Evolutionary conservation across 2,888 invertebrate genomes (phyloP).

Genomic region (Branchipolynoe longqiensis): DNA sequence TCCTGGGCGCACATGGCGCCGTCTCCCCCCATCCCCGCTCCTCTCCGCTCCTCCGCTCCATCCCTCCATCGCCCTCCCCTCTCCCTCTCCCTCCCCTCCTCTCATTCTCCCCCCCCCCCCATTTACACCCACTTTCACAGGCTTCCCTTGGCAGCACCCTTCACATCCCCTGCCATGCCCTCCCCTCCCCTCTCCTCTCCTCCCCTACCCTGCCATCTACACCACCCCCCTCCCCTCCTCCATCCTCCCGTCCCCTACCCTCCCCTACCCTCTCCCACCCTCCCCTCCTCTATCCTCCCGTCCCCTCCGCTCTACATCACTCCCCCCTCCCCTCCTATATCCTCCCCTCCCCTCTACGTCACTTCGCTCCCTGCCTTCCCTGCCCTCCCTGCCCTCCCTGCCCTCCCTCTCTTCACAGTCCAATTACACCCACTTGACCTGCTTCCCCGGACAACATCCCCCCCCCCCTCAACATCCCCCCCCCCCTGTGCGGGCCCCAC

Average conservation of each 20-base stretch:
- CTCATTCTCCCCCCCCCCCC: neutral
- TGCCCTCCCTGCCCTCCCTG: neutral
- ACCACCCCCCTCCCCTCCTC: no score
- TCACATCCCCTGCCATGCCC: no score
- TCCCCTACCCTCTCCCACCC: neutral
- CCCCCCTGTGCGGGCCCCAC: neutral
- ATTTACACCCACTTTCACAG: neutral
- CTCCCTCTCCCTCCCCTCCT: no score
- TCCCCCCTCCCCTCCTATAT: neutral
- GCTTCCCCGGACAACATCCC: no score
- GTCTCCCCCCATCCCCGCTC: no score
- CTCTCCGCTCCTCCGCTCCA: neutral
- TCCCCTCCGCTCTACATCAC: neutral
- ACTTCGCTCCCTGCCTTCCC: neutral
- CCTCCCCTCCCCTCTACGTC: neutral
- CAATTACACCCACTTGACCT: no score
- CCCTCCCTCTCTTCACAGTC: no score
- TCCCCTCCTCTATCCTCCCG: neutral
- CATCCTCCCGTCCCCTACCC: neutral
- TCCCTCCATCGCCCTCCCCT: no score
- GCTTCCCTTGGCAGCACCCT: neutral
- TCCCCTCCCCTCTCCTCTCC: no score
- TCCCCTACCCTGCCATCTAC: no score
- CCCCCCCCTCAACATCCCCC: neutral
- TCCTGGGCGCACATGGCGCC: no score